Evolutionary conservation across 2,797 vertebrate genomes (phyloP).

Genomic region (Macropodus opercularis): DNA sequence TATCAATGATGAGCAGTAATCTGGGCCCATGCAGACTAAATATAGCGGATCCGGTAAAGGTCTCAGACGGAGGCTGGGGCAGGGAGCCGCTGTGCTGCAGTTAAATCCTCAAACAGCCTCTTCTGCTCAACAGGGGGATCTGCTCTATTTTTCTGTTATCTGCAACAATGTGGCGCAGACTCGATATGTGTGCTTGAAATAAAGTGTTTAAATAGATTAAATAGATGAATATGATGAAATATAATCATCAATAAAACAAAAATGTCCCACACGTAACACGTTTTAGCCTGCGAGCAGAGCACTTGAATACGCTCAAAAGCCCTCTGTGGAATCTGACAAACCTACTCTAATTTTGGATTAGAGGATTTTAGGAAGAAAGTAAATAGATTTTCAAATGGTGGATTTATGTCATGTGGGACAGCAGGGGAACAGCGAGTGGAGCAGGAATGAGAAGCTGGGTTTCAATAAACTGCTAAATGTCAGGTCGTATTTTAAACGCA

Average conservation of each 20-base stretch:
- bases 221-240: slow-evolving; percentile 2
- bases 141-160: slow-evolving; percentile 38
- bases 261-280: slow-evolving; percentile 26
- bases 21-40: slow-evolving; percentile 58
- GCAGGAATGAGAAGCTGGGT: not conserved
- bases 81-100: slow-evolving; percentile 36
- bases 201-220: slow-evolving; percentile 14
- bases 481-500: slow-evolving; percentile 5
- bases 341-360: slow-evolving; percentile 56
- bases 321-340: slow-evolving; percentile 30
- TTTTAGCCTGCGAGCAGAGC: slow-evolving; percentile 24
- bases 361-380: slow-evolving; percentile 47
- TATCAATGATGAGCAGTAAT: slow-evolving; percentile 55
- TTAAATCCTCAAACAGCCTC: slow-evolving; percentile 59
- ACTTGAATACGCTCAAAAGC: slow-evolving; percentile 35
- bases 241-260: too few relatives aligned
- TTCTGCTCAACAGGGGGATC: slow-evolving; percentile 33
- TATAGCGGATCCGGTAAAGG: slow-evolving; percentile 69
- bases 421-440: not conserved
- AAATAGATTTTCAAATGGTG: slow-evolving; percentile 29
- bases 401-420: slow-evolving; percentile 35
- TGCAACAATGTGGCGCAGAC: slow-evolving; percentile 24
- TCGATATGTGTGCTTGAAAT: too few relatives aligned
- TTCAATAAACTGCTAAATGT: slow-evolving; percentile 28
- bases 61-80: slow-evolving; percentile 64